Conservation (phyloP, 2,113 vertebrate species). For the Salminus brasiliensis region DNA sequence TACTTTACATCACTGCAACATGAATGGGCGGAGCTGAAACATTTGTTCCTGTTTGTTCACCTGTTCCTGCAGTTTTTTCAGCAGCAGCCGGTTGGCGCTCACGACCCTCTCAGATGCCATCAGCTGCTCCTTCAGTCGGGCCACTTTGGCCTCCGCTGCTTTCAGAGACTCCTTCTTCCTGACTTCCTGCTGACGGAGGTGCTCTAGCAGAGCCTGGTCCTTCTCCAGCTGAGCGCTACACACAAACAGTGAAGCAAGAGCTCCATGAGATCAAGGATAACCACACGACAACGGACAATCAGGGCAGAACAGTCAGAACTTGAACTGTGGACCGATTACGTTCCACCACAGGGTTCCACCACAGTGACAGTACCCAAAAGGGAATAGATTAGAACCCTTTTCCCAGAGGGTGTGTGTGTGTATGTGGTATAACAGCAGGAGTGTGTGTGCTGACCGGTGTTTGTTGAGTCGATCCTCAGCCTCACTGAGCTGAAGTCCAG, state of each 20-base stretch:
- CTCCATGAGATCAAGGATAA: too few relatives aligned
- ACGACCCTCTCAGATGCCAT: conserved; percentile 90
- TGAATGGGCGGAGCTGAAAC: too few relatives aligned
- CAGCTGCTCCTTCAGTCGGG: conserved; percentile 89
- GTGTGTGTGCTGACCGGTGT: conserved; percentile 77
- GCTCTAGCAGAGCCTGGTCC: conserved; percentile 88
- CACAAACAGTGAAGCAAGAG: neutral
- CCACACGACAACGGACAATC: too few relatives aligned
- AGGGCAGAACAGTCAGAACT: neutral
- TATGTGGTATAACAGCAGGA: neutral
- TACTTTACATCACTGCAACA: too few relatives aligned
- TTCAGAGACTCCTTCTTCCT: conserved; percentile 91
- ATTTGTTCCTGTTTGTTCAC: conserved; percentile 98
- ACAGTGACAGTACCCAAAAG: too few relatives aligned
- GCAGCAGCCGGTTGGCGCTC: conserved; percentile 83
- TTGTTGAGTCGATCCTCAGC: conserved; percentile 85
- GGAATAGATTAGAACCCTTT: too few relatives aligned
- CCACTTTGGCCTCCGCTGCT: conserved; percentile 87
- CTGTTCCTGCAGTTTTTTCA: conserved; percentile 95
- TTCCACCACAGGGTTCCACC: too few relatives aligned
- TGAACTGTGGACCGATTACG: too few relatives aligned
- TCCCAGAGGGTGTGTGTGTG: too few relatives aligned
- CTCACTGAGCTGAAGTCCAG: conserved; percentile 77
- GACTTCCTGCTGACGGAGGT: conserved; percentile 88
- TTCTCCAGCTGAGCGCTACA: conserved; percentile 86